Evolutionary conservation across 1,140 invertebrate species (phyloP), one percentile per base, ranked within the genome.

Genomic region (Caenorhabditis inopinata): DNA sequence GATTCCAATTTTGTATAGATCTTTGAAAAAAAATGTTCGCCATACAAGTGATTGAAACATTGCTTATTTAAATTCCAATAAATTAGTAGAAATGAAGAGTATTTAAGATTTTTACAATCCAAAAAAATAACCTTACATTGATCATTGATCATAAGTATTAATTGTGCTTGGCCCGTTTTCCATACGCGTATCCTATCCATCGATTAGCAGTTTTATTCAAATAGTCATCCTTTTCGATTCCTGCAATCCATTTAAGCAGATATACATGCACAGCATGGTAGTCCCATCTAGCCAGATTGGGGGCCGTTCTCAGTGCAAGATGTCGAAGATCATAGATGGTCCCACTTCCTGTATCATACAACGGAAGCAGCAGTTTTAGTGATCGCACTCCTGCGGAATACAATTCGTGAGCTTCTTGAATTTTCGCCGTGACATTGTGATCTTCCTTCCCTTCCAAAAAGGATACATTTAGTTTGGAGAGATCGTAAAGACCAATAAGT

Each of bases 231-330:
- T 92, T 92, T 83, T 96, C 94, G 48, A 99, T 92, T 0, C 94
- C 94, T 68, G 93, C 93, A 21, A 99, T 90, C 49, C 96, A 91
- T 74, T 97, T 92, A 32, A 99, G 91, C 86, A 98, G 95, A 90
- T 97, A 98, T 25, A 99, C 93, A 89, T 99, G 97, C 12, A 96
- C 97, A 6, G 95, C 94, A 90, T 99, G 97, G 89, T 99, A 99
- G 89, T 99, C 97, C 95, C 96, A 97, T 81, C 92, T 89, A 0
- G 92, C 92, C 21, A 91, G 82, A 90, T 99, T 99, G 0, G 97
- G 97, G 32, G 95, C 92, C 27, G 93, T 93, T 51, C 90, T 89
- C 18, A 96, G 89, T 0, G 93, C 94, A 85, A 97, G 92, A 89
- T 99, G 96, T 3, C 96, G 90, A 46, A 99, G 91, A 90, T 99